Evolutionary conservation across 2,113 vertebrate species (phyloP).

Genomic region (Fulica atra): DNA sequence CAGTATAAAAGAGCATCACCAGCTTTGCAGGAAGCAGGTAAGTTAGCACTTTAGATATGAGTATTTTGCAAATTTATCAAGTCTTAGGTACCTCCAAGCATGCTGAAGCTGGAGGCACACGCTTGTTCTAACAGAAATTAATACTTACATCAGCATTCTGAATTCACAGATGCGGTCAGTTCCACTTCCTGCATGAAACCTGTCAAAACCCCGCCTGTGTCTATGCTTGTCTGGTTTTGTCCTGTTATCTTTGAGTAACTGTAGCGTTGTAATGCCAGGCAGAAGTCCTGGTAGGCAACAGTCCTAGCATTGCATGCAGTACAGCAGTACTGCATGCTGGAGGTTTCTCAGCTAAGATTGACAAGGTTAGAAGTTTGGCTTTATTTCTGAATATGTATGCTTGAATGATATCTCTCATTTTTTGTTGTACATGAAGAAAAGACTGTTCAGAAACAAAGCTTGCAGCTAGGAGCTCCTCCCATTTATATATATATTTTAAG

Average conservation of each 20-base stretch:
- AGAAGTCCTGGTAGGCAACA: neutral
- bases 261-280: neutral
- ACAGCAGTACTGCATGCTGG: too few relatives aligned
- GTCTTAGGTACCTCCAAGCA: neutral
- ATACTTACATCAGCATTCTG: neutral
- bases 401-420: neutral
- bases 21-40: neutral
- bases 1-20: neutral
- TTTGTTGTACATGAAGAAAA: neutral
- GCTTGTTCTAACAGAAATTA: neutral
- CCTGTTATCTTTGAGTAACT: neutral
- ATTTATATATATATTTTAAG: neutral
- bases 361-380: neutral
- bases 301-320: neutral
- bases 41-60: neutral
- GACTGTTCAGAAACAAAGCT: neutral
- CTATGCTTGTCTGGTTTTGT: neutral
- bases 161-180: neutral
- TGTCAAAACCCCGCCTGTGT: neutral
- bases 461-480: neutral
- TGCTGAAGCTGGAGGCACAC: rapidly evolving
- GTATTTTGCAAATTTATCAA: neutral
- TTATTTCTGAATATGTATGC: neutral
- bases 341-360: neutral
- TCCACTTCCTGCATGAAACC: neutral